Base-by-base conservation (phyloP, 2,113 vertebrate species). In the Solea senegalensis region DNA sequence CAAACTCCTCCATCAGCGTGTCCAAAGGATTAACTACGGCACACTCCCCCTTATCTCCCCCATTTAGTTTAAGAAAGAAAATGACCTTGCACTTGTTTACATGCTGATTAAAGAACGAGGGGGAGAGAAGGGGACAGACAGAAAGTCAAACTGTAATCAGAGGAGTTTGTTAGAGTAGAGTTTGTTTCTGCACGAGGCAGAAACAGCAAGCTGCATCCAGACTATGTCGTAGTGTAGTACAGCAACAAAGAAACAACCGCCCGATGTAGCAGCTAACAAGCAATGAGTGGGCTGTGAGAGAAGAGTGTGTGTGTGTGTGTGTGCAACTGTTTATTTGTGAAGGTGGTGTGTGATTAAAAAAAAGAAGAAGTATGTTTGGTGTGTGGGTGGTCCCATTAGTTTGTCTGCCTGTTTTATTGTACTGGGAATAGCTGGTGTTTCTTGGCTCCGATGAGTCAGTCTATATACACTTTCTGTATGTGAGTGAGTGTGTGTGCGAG, bases 61-160 rank as follows among this genome's bases (percentile, higher is more conserved):
- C 59, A 87, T 83, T 88, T 89, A 78, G 76, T 89, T 88, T 90
- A 89, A 90, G 85, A 76, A 89, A 91, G 82, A 88, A 86, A 90
- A 91, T 87, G 88, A 92, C 92, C 92, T 93, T 93, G 91, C 28
- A 62, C 79, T 91, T 93, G 91, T 92, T 92, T 93, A 92, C 88
- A 90, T 86, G 87, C 88, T 90, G 88, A 93, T 92, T 92, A 91
- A 92, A 90, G 87, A 83, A 81, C 69, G 44, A 45, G 3, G 44
- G 8, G 75, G 72, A 80, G 79, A 75, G 61, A 65, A 85, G 83
- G 74, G 83, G 87, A 81, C 74, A 26, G 83, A 49, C 73, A 85
- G 84, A 89, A 90, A 88, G 89, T 91, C 87, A 88, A 87, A 89
- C 82, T 72, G 85, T 82, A 86, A 90, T 92, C 87, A 90, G 70